Conservation (phyloP, 1,140 invertebrate species). For the Brachionus calyciflorus region DNA sequence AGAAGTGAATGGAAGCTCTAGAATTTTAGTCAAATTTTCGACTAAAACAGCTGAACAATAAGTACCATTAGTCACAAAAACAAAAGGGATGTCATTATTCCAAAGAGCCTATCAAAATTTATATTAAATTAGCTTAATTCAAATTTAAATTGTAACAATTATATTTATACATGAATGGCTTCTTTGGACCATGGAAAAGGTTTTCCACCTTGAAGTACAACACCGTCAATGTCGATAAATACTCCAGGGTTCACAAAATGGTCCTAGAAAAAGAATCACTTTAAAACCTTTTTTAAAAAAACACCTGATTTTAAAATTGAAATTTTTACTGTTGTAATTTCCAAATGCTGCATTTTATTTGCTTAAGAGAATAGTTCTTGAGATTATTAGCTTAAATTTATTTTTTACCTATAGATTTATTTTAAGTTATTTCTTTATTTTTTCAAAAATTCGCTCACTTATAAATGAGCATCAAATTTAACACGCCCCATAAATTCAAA, state of each 20-base stretch:
- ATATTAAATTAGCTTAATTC: not conserved
- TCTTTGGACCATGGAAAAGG: conserved; percentile 46
- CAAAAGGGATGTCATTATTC: conserved; percentile 43
- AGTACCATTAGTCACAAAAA: conserved; percentile 38
- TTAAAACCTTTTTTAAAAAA: no score
- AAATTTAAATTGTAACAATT: not conserved
- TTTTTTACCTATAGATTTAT: no score
- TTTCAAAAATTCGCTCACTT: no score
- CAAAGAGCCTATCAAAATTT: not conserved
- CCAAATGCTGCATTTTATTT: no score
- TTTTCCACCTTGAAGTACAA: conserved; percentile 17
- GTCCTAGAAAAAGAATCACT: not conserved
- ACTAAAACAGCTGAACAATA: conserved; percentile 23
- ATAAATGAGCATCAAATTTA: no score
- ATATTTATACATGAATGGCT: not conserved
- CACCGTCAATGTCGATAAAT: conserved; percentile 46
- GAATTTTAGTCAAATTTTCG: conserved; percentile 27
- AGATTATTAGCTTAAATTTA: no score
- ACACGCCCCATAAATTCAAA: no score
- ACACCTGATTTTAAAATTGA: no score
- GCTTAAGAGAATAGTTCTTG: no score
- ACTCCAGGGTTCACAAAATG: conserved; percentile 12
- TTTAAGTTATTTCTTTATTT: no score
- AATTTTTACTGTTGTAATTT: no score
- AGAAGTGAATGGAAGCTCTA: conserved; percentile 19